A percentile compares a stretch with the other conserved stretches of the same genome.
Evolutionary conservation across 2,888 invertebrate species (phyloP).

Genomic region (Lottia gigantea): DNA sequence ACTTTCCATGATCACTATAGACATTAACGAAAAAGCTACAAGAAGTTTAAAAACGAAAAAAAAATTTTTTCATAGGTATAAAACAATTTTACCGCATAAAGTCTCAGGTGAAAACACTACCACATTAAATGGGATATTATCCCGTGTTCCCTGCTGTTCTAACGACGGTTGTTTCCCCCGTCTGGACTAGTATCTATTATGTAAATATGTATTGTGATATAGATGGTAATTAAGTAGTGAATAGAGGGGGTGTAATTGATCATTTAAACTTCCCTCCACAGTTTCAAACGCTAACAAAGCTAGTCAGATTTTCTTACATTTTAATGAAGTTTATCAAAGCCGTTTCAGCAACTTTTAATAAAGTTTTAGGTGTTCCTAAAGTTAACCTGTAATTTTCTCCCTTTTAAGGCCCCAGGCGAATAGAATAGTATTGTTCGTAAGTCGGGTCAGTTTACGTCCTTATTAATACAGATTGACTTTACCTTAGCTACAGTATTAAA

Average conservation of each 20-base stretch:
- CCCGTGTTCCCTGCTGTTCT: background rate
- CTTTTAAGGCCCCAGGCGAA: background rate
- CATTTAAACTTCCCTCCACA: background rate
- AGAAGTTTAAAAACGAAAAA: too few relatives aligned
- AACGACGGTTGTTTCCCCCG: background rate
- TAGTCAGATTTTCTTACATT: constrained; percentile 1
- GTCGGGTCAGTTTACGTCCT: background rate
- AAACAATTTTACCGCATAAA: background rate
- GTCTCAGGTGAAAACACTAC: background rate
- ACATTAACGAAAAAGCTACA: too few relatives aligned
- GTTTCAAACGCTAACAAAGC: constrained; percentile 2
- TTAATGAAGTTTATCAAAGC: constrained; percentile 8
- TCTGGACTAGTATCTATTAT: background rate
- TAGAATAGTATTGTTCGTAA: constrained; percentile 1
- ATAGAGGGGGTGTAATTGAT: constrained; percentile 7
- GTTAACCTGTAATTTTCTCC: constrained; percentile 6
- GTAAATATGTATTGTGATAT: constrained; percentile 9
- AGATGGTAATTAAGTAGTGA: constrained; percentile 6
- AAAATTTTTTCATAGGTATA: too few relatives aligned
- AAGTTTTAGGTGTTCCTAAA: background rate
- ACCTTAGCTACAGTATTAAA: background rate
- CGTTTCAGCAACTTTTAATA: background rate
- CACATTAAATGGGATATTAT: constrained; percentile 6
- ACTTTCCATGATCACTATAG: too few relatives aligned
- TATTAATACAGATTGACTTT: constrained; percentile 5